A percentile compares a stretch with the other conserved stretches of the same genome.
Conservation (phyloP, 2,797 vertebrate species). For the Spinibarbus caldwelli region DNA sequence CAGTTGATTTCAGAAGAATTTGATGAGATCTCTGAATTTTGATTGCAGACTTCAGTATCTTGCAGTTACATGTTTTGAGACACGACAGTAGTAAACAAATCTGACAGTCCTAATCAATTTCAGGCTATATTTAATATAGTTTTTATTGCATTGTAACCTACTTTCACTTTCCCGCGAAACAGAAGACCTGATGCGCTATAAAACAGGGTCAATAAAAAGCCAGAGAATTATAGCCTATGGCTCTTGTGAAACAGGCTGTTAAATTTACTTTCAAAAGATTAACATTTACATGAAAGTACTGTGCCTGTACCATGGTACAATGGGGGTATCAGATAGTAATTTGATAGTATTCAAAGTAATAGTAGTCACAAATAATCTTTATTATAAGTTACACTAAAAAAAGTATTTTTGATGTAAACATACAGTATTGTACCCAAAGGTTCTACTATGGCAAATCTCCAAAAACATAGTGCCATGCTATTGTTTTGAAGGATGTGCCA, state of each 20-base stretch:
- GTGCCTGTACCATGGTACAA: neutral
- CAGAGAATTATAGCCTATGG: neutral
- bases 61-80: neutral
- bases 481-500: conserved; percentile 2
- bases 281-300: neutral
- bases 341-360: no score
- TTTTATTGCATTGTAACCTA: neutral
- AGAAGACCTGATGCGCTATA: neutral
- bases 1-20: neutral
- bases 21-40: neutral
- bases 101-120: neutral
- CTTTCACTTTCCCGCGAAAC: conserved; percentile 9
- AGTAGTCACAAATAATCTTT: neutral
- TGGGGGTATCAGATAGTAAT: neutral
- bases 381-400: no score
- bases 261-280: neutral
- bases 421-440: neutral
- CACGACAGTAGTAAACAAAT: neutral
- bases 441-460: neutral
- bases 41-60: neutral
- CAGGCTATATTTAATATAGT: neutral
- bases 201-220: neutral
- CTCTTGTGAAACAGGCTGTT: neutral
- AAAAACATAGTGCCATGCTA: neutral
- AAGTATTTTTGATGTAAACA: neutral